Evolutionary conservation across 2,113 vertebrate genomes (phyloP).

Genomic region (Geococcyx californianus): DNA sequence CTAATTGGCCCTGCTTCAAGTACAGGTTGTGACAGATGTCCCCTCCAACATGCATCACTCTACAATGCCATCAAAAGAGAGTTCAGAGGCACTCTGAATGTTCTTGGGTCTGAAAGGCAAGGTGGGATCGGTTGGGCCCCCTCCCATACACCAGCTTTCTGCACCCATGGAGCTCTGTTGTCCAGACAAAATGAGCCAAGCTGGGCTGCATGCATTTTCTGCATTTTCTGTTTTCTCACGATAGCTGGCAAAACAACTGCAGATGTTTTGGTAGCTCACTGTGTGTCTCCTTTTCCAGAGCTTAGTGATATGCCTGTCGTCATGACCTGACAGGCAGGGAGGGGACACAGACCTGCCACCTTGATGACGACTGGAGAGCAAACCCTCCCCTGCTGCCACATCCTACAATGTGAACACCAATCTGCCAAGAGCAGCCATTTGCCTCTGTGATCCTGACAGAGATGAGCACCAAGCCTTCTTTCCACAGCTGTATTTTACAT

Average conservation of each 20-base stretch:
- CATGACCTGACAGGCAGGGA: neutral
- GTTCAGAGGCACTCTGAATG: neutral
- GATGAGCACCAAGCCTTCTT: neutral
- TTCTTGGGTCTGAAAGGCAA: neutral
- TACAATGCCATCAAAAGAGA: neutral
- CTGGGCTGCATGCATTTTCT: neutral
- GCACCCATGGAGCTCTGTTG: neutral
- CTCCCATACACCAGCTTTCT: neutral
- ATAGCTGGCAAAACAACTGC: neutral
- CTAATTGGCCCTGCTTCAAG: neutral
- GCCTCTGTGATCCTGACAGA: neutral
- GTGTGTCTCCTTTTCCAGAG: conserved; percentile 24
- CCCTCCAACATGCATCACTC: neutral
- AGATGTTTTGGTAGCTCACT: neutral
- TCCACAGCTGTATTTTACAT: neutral
- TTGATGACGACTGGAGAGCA: fast-evolving
- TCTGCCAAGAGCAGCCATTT: neutral
- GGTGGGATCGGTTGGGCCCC: neutral
- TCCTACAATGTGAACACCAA: neutral
- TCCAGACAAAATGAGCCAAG: neutral
- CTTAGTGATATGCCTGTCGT: neutral
- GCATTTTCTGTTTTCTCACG: neutral
- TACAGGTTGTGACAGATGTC: neutral
- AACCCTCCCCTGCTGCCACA: neutral
- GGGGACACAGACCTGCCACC: neutral